phyloP scores from a whole-genome alignment of 2,888 invertebrate genomes.

The Phoenoteleia sp. region DNA sequence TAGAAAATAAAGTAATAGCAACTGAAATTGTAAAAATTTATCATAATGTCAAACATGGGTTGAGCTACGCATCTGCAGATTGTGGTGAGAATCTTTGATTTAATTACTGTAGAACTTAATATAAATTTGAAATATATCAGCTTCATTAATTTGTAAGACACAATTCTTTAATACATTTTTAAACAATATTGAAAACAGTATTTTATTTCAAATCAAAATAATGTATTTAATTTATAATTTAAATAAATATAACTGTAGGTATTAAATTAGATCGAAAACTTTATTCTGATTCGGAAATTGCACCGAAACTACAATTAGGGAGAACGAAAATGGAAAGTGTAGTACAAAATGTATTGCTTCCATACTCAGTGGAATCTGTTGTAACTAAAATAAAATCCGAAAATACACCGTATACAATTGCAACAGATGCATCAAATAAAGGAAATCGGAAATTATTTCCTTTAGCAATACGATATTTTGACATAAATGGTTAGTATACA shows the following conservation, averaged over 20 bases:
- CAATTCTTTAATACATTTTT: too few species aligned
- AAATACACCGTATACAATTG: slow-evolving; percentile 30
- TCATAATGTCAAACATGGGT: slow-evolving; percentile 40
- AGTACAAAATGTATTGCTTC: slow-evolving; percentile 36
- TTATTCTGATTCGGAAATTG: slow-evolving; percentile 36
- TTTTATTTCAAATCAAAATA: too few species aligned
- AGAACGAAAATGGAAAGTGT: slow-evolving; percentile 51
- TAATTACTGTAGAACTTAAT: too few species aligned
- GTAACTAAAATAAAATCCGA: slow-evolving; percentile 6
- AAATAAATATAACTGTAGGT: not conserved
- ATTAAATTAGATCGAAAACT: slow-evolving; percentile 33
- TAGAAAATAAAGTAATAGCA: slow-evolving; percentile 12
- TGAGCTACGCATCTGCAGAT: slow-evolving; percentile 22
- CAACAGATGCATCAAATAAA: slow-evolving; percentile 48
- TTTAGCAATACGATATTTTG: slow-evolving; percentile 37
- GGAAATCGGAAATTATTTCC: slow-evolving; percentile 48
- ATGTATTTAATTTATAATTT: not conserved
- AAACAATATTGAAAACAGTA: too few species aligned
- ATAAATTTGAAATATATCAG: too few species aligned
- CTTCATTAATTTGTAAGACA: too few species aligned
- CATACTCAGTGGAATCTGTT: slow-evolving; percentile 26
- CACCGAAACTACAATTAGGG: slow-evolving; percentile 51
- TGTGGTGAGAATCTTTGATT: too few species aligned
- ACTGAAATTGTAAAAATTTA: slow-evolving; percentile 27
- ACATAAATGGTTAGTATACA: slow-evolving; percentile 18